A percentile compares a stretch with the other conserved stretches of the same genome.
Evolutionary conservation across 2,113 vertebrate species (phyloP).

Genomic region (Pontoporia blainvillei): DNA sequence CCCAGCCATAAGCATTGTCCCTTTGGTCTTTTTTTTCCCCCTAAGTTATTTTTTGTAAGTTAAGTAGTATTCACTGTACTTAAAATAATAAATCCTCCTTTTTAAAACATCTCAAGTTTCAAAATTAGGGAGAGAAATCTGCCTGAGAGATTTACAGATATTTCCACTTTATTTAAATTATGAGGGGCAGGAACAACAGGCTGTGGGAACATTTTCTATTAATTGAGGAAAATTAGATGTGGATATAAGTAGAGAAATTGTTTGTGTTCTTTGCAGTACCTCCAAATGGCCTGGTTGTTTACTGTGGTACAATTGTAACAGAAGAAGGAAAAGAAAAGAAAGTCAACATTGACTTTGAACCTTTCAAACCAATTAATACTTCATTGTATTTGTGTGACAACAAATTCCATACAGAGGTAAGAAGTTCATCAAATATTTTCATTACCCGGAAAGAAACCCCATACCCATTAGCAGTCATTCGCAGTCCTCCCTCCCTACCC

Average conservation of each 20-base stretch:
- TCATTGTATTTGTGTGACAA: constrained; percentile 99
- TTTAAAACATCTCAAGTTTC: constrained; percentile 16
- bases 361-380: constrained; percentile 99
- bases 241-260: constrained; percentile 46
- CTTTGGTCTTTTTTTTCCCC: neutral
- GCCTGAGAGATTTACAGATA: neutral
- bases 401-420: constrained; percentile 99
- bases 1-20: neutral
- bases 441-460: neutral
- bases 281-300: constrained; percentile 99
- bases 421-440: constrained; percentile 41
- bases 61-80: neutral
- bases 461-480: neutral
- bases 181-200: neutral
- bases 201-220: constrained; percentile 21
- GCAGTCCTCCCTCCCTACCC: neutral
- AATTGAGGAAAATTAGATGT: neutral
- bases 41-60: neutral
- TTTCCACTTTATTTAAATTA: constrained; percentile 53
- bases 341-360: constrained; percentile 99
- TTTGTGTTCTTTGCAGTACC: constrained; percentile 89
- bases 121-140: neutral
- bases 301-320: constrained; percentile 99
- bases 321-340: constrained; percentile 99
- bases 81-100: neutral